A percentile compares a stretch with the other conserved stretches of the same genome.
These are phyloP conservation scores for Pluvianellus socialis DNA, from an alignment of 2,113 vertebrate genomes.

Conservation along the genomic window DNA sequence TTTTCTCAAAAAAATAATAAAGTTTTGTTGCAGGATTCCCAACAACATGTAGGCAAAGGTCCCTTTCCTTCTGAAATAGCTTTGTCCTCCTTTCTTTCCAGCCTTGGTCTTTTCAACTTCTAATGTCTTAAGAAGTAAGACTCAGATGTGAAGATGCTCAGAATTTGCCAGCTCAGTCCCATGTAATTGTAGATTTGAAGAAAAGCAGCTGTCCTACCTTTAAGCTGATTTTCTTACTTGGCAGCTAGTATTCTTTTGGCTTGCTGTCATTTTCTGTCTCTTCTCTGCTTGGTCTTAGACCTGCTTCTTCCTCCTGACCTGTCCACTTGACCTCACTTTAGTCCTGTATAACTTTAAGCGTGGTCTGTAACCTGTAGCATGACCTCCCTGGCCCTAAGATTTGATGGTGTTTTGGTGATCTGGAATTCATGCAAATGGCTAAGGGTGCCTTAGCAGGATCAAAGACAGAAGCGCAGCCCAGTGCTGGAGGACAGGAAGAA, in stretches of 20 bases:
- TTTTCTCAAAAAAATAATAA: background rate
- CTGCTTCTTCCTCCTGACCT: background rate
- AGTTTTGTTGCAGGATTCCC: background rate
- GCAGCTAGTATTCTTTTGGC: background rate
- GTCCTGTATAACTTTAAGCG: background rate
- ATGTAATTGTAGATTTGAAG: background rate
- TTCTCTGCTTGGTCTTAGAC: background rate
- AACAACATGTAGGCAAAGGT: background rate
- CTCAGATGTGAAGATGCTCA: background rate
- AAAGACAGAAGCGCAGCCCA: background rate
- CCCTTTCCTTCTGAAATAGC: background rate
- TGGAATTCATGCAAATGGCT: background rate
- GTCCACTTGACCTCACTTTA: background rate
- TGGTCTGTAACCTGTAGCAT: background rate
- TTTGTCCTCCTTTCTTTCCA: background rate
- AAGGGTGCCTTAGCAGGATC: background rate
- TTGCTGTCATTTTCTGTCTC: background rate
- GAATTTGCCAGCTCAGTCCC: background rate
- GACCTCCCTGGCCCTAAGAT: background rate
- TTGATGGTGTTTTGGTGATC: background rate
- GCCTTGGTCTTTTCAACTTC: background rate
- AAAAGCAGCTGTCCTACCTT: background rate
- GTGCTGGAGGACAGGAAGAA: background rate
- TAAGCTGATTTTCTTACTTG: background rate
- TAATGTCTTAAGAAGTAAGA: background rate